Conservation (phyloP, 2,113 vertebrate species). For the Hippocampus zosterae region DNA sequence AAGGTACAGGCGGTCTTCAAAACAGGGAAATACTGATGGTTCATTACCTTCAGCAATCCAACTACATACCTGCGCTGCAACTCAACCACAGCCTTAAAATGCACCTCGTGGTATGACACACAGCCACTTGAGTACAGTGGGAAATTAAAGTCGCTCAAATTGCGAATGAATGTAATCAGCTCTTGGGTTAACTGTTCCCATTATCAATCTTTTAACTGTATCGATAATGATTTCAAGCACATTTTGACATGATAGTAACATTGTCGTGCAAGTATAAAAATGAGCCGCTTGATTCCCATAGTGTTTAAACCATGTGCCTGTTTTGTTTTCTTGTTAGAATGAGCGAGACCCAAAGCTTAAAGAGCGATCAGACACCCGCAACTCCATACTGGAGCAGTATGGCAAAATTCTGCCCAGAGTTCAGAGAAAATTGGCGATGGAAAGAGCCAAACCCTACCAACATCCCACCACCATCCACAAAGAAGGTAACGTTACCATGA, state of each 20-base stretch:
- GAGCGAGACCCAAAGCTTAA: slow-evolving; percentile 82
- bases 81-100: slow-evolving; percentile 83
- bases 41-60: slow-evolving; percentile 86
- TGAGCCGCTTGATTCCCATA: not conserved
- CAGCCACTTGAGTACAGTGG: not conserved
- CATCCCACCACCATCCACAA: slow-evolving; percentile 71
- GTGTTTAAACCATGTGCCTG: not conserved
- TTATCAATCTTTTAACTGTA: not conserved
- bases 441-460: slow-evolving; percentile 83
- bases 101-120: slow-evolving; percentile 73
- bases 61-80: slow-evolving; percentile 86
- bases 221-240: not conserved
- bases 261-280: not conserved
- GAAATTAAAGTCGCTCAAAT: not conserved
- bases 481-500: slow-evolving; percentile 72
- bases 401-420: slow-evolving; percentile 85
- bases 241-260: not conserved
- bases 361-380: slow-evolving; percentile 82
- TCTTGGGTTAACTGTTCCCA: not conserved
- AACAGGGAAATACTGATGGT: slow-evolving; percentile 87
- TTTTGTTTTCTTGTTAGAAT: slow-evolving; percentile 65
- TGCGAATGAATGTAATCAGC: not conserved
- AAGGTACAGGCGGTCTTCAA: slow-evolving; percentile 75
- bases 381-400: slow-evolving; percentile 86
- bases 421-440: slow-evolving; percentile 85